These are phyloP conservation scores for Rhodeus uyekii DNA, from an alignment of 2,797 vertebrate genomes.

Conservation along the genomic window DNA sequence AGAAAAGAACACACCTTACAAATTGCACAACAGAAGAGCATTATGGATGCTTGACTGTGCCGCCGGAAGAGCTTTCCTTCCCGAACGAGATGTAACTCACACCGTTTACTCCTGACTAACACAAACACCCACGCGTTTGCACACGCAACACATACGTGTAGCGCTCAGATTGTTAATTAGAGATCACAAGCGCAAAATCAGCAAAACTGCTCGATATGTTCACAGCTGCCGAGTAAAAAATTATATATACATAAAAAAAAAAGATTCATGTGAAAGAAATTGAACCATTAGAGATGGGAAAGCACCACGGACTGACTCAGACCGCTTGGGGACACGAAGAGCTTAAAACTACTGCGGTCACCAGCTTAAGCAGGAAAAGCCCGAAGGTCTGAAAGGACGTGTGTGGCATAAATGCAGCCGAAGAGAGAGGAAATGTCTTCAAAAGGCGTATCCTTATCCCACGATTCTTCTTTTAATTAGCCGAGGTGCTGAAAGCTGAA, in stretches of 20 bases:
- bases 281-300: not conserved
- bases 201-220: conserved; percentile 38
- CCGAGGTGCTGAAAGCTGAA: conserved; percentile 4
- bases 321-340: not conserved
- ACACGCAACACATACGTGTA: conserved; percentile 33
- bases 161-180: conserved; percentile 35
- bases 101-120: conserved; percentile 18
- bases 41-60: conserved; percentile 62
- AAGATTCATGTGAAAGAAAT: not conserved
- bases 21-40: conserved; percentile 42
- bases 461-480: conserved; percentile 29
- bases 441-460: not conserved
- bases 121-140: conserved; percentile 41
- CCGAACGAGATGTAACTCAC: conserved; percentile 44
- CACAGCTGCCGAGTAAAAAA: not conserved
- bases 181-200: conserved; percentile 35
- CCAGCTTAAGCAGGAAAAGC: conserved; percentile 17
- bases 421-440: not conserved
- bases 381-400: conserved; percentile 24
- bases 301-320: not conserved
- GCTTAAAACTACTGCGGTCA: conserved; percentile 12
- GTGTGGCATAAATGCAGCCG: conserved; percentile 13
- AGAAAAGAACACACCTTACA: not conserved
- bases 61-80: conserved; percentile 55
- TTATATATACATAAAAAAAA: not conserved